Base-by-base conservation (phyloP, 2,888 invertebrate species). In the Onchidella celtica region DNA sequence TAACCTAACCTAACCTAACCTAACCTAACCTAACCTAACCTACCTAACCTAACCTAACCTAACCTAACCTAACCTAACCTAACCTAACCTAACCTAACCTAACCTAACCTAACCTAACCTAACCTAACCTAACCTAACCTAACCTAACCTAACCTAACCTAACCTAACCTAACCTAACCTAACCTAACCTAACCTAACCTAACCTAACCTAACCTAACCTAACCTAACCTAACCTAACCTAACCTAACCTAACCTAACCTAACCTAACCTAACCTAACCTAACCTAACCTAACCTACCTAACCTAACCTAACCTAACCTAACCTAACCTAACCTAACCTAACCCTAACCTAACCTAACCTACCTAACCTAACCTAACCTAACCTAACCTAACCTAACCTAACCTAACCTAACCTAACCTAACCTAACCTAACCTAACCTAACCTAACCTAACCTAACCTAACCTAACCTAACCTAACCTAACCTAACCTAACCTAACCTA, bases 241-340 rank as follows among this genome's bases (percentile, higher is more conserved):
- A 66, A 66, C 32, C 17, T 66, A 66, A 21, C 66, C 17, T 34
- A 34, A 66, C 66, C 4, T 66, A 4, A 66, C 66, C 11, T 66
- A 66, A 66, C 66, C 34, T 34, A 66, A 66, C 66, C 34, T 34
- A 66, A 34, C 66, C 34, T 66, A 66, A 66, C 66, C 34, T 66
- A 66, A 66, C 66, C 34, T 66, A 66, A 66, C 66, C 34, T 66
- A 66, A 66, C 66, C 17, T 66, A 66, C 66, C 34, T 66, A 34
- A 66, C 66, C 34, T 66, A 66, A 66, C 66, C 32, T 76, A n/a
- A 36, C 17, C 36, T 34, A 36, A 9, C 24, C 38, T 76, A 17
- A 17, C 38, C 27, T 34, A 36, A 9, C 24, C 36, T 66, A 17
- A 36, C 38, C 38, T 47, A 21, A 9, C n/a, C 40, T 38, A 21